A percentile compares a stretch with the other conserved stretches of the same genome.
phyloP scores from a whole-genome alignment of 2,888 invertebrate species.

The Drosophila affinis region DNA sequence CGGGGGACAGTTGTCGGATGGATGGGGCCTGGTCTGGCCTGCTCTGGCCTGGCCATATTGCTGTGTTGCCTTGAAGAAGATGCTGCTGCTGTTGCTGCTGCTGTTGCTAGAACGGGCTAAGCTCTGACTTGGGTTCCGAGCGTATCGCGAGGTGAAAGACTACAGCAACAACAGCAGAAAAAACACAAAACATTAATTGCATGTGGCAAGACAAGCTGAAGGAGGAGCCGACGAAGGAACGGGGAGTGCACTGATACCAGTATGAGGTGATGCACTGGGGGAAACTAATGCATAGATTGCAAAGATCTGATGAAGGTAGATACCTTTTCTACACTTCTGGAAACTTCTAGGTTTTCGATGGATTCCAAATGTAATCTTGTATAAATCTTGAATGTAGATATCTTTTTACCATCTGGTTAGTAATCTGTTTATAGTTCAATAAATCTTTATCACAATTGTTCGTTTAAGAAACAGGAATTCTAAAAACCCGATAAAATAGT shows the following conservation, averaged over 20 bases:
- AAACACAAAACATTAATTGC: conserved; percentile 70
- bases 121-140: conserved; percentile 11
- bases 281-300: background rate
- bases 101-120: conserved; percentile 20
- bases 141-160: conserved; percentile 62
- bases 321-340: too few species aligned
- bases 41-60: conserved; percentile 51
- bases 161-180: background rate
- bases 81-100: conserved; percentile 12
- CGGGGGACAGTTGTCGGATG: conserved; percentile 6
- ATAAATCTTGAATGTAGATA: too few species aligned
- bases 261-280: background rate
- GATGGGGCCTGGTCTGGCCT: conserved; percentile 47
- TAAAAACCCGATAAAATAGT: too few species aligned
- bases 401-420: too few species aligned
- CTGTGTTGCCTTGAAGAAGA: conserved; percentile 46
- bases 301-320: too few species aligned
- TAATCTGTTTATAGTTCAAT: too few species aligned
- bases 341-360: too few species aligned
- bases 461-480: too few species aligned
- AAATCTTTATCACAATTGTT: too few species aligned
- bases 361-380: too few species aligned
- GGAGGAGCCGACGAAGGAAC: conserved; percentile 10
- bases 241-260: conserved; percentile 1
- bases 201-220: conserved; percentile 53